phyloP scores from a whole-genome alignment of 2,888 invertebrate genomes.

The Troides helena region DNA sequence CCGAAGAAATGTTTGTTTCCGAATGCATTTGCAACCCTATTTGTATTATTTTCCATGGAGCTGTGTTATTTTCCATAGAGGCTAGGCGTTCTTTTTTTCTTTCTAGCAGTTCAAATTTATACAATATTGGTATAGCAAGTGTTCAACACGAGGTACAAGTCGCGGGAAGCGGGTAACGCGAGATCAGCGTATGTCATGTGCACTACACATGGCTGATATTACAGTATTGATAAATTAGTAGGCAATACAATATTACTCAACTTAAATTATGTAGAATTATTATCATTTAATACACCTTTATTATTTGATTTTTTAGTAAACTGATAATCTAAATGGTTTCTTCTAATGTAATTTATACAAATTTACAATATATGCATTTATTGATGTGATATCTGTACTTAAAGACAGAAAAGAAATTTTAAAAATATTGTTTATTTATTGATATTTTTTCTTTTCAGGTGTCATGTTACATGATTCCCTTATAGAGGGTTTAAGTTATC shows the following conservation, averaged over 20 bases:
- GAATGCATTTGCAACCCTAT: constrained; percentile 1
- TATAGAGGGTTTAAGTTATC: constrained; percentile 67
- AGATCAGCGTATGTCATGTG: not conserved
- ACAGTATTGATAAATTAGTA: too few relatives aligned
- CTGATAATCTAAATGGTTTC: too few relatives aligned
- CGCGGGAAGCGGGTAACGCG: not conserved
- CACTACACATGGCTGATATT: not conserved
- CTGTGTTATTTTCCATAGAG: constrained; percentile 63
- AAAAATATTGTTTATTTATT: constrained; percentile 34
- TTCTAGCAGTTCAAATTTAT: not conserved
- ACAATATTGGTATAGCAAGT: not conserved
- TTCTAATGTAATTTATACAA: too few relatives aligned
- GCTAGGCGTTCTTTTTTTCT: constrained; percentile 42
- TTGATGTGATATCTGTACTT: too few relatives aligned
- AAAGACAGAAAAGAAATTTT: too few relatives aligned
- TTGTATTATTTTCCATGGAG: constrained; percentile 63
- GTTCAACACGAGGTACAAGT: not conserved
- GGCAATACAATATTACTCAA: too few relatives aligned
- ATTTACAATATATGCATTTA: too few relatives aligned
- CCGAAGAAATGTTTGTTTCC: constrained; percentile 4
- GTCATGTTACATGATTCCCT: constrained; percentile 64
- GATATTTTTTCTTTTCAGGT: constrained; percentile 52
- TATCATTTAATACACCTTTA: not conserved
- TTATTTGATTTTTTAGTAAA: too few relatives aligned
- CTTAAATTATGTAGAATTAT: not conserved